Evolutionary conservation across 2,113 vertebrate genomes (phyloP).

Genomic region (Engystomops pustulosus): DNA sequence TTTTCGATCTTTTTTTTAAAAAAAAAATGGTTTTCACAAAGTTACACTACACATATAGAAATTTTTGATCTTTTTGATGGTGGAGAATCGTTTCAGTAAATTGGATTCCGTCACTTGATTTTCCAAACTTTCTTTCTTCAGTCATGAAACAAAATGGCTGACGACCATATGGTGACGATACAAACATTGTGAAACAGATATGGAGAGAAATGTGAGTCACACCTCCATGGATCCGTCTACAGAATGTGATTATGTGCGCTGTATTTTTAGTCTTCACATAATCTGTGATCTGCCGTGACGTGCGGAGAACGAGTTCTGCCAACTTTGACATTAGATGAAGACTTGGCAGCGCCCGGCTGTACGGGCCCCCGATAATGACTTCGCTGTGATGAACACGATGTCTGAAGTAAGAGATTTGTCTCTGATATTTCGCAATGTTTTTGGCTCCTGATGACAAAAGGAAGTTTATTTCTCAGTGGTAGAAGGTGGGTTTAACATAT

Average conservation of each 20-base stretch:
- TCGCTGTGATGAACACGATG: slow-evolving; percentile 49
- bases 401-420: slow-evolving; percentile 44
- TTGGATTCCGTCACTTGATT: not conserved
- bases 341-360: slow-evolving; percentile 44
- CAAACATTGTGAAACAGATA: slow-evolving; percentile 22
- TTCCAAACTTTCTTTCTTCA: not conserved
- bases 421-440: not conserved
- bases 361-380: slow-evolving; percentile 52
- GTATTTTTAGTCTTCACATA: slow-evolving; percentile 38
- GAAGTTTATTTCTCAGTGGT: not conserved
- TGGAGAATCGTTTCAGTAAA: not conserved
- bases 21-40: too few species aligned
- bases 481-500: not conserved
- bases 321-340: slow-evolving; percentile 25
- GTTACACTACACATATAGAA: not conserved
- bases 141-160: not conserved
- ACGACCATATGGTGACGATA: slow-evolving; percentile 20
- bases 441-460: not conserved
- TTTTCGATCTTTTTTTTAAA: too few species aligned
- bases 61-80: not conserved
- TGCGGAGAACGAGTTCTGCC: not conserved
- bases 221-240: slow-evolving; percentile 1
- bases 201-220: not conserved
- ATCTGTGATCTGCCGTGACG: not conserved
- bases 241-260: slow-evolving; percentile 1